Conservation (phyloP, 2,113 vertebrate species). For the Porphyrio hochstetteri region DNA sequence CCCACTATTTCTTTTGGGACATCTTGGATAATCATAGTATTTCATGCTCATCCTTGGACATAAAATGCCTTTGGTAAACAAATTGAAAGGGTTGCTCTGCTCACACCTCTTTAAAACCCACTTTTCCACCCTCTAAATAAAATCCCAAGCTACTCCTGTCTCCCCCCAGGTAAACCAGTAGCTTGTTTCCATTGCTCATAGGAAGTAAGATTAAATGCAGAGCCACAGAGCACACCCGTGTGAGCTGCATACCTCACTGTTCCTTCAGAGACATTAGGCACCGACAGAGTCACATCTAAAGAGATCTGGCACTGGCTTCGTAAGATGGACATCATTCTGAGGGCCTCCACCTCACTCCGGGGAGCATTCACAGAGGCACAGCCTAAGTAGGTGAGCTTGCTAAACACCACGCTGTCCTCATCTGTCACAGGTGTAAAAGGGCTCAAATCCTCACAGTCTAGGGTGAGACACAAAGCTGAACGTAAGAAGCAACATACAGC, state of each 20-base stretch:
- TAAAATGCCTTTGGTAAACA: not conserved
- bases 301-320: constrained; percentile 93
- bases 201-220: not conserved
- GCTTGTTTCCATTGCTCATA: not conserved
- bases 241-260: constrained; percentile 85
- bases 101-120: not conserved
- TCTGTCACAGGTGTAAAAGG: constrained; percentile 89
- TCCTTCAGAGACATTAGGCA: constrained; percentile 96
- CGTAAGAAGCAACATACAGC: not conserved
- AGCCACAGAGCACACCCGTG: not conserved
- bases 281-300: constrained; percentile 92
- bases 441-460: constrained; percentile 78
- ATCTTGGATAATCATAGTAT: not conserved
- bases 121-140: not conserved
- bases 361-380: constrained; percentile 97
- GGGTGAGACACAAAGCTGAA: not conserved
- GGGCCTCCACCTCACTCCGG: constrained; percentile 94
- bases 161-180: not conserved
- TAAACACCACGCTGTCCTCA: constrained; percentile 97
- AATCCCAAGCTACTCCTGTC: not conserved
- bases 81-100: not conserved
- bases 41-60: not conserved
- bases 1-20: not conserved
- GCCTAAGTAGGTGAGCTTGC: constrained; percentile 95
- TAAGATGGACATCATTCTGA: constrained; percentile 96